Evolutionary conservation across 2,113 vertebrate species (phyloP), one percentile per base, ranked within the genome.

Genomic region (Otocyon megalotis): DNA sequence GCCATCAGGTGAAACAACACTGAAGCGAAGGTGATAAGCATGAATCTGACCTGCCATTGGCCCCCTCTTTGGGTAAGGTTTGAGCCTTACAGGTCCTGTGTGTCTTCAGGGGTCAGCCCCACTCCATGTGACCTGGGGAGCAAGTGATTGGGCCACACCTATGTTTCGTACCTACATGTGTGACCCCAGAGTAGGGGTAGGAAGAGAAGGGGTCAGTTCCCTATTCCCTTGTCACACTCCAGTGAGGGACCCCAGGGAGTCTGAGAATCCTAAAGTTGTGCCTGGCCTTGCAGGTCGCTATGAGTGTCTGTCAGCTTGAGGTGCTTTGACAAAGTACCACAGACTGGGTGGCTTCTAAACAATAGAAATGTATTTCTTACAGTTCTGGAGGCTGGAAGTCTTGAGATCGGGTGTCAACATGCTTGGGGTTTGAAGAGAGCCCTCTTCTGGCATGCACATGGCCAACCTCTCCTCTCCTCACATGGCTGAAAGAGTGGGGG

Each of bases 1-100:
- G 63, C 54, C 3, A 0, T 63, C 67, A 1, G 58, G 54, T 60
- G 54, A 54, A 35, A 76, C 22, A 26, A 79, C 6, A 5, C 15
- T 17, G 28, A 22, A 2, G 2, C 30, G 48, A 28, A 69, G 32
- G 15, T 5, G 48, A 9, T 26, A 14, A 7, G 35, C 4, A 0
- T 2, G 48, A 32, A 15, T n/a, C 60, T 54, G 1, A 20, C 53
- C 43, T 4, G 26, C 60, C 3, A 5, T 28, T 7, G 1, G 20
- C 60, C 58, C 5, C 50, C 60, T 9, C 10, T 28, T 5, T 26
- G 67, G 37, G 28, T 20, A 17, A 48, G 11, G 5, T 82, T 2
- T 8, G 54, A 24, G 77, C 17, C 13, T 63, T 26, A 7, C 3
- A 4, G 32, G 30, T 9, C 77, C 62, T 4, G 4, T 3, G 35